Evolutionary conservation across 2,888 invertebrate species (phyloP).

Genomic region (Latrodectus elegans): DNA sequence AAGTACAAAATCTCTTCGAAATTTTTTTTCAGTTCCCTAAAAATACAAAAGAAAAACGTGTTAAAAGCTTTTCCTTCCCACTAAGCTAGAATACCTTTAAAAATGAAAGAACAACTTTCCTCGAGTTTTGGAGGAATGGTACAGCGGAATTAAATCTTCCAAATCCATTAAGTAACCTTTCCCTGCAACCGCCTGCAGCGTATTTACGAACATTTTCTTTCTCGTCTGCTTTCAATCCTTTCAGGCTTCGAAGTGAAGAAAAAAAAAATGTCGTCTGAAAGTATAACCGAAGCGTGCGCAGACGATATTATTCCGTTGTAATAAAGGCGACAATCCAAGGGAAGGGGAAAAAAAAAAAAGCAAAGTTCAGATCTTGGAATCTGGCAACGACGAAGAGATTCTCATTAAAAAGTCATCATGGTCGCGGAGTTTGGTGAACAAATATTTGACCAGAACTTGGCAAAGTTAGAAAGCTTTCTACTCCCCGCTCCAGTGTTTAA

Average conservation of each 20-base stretch:
- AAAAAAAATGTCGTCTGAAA: not conserved
- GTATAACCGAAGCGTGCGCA: constrained; percentile 18
- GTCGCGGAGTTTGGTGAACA: constrained; percentile 44
- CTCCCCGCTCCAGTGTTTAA: constrained; percentile 32
- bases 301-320: constrained; percentile 11
- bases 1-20: too few relatives aligned
- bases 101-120: constrained; percentile 4
- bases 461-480: constrained; percentile 19
- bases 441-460: constrained; percentile 44
- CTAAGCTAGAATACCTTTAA: not conserved
- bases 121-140: constrained; percentile 2
- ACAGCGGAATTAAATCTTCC: constrained; percentile 38
- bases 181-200: constrained; percentile 33
- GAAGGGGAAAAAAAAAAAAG: constrained; percentile 17
- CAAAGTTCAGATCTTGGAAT: constrained; percentile 9
- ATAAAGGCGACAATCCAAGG: constrained; percentile 21
- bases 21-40: not conserved
- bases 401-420: constrained; percentile 57
- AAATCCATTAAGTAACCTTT: constrained; percentile 52
- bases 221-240: constrained; percentile 11
- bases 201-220: constrained; percentile 44
- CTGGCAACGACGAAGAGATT: constrained; percentile 6
- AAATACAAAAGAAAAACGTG: constrained; percentile 16
- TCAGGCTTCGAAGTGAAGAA: not conserved
- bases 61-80: not conserved